A percentile compares a stretch with the other conserved stretches of the same genome.
Evolutionary conservation across 2,113 vertebrate species (phyloP).

Genomic region (Lasiurus cinereus): DNA sequence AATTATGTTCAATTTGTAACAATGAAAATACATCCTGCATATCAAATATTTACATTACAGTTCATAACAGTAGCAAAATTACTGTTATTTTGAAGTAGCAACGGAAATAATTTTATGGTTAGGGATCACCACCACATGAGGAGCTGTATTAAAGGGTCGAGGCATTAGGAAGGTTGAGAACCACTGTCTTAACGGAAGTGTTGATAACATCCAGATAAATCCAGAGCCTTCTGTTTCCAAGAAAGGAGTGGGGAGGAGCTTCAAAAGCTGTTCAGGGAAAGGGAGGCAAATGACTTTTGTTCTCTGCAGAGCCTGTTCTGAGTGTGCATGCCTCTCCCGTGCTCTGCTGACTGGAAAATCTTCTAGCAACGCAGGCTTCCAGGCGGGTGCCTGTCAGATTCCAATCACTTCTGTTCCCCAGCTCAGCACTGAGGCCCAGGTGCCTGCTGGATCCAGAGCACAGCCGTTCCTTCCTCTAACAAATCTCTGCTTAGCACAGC

Average conservation of each 20-base stretch:
- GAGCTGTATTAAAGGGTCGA: too few relatives aligned
- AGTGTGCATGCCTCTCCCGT: background rate
- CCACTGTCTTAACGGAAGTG: background rate
- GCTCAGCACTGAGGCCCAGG: constrained; percentile 48
- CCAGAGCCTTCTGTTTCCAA: constrained; percentile 1
- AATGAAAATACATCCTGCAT: too few relatives aligned
- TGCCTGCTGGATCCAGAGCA: constrained; percentile 53
- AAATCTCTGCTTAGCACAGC: constrained; percentile 75
- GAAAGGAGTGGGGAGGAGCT: background rate
- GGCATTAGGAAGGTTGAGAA: too few relatives aligned
- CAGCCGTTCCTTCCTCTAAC: background rate
- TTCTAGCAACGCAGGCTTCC: constrained; percentile 61
- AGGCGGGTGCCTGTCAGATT: constrained; percentile 14
- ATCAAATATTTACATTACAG: too few relatives aligned
- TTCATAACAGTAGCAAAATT: too few relatives aligned
- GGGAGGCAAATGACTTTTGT: constrained; percentile 54
- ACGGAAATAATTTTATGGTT: too few relatives aligned
- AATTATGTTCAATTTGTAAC: too few relatives aligned
- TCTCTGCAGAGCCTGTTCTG: background rate
- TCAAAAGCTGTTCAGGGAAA: background rate
- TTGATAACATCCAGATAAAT: background rate
- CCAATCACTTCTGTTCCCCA: constrained; percentile 58
- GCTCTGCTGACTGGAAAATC: background rate
- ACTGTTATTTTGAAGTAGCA: too few relatives aligned
- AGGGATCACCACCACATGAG: too few relatives aligned